These are phyloP conservation scores for Rhimphoctona megacephalus DNA, from an alignment of 2,888 invertebrate species.

Conservation along the genomic window DNA sequence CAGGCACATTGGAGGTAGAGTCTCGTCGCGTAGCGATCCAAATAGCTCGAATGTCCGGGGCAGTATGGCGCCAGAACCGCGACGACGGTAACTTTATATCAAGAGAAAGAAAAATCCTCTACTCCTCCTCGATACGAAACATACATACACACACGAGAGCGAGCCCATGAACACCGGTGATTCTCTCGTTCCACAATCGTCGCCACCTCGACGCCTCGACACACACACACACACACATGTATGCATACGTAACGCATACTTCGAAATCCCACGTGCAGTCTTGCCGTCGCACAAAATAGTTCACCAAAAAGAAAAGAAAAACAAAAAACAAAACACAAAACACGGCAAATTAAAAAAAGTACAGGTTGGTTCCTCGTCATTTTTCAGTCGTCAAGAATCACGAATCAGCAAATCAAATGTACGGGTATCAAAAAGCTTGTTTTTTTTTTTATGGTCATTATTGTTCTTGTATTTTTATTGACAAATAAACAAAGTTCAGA, in stretches of 20 bases:
- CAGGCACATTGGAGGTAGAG: constrained; percentile 39
- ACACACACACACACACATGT: background rate
- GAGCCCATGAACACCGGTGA: constrained; percentile 33
- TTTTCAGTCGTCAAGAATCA: background rate
- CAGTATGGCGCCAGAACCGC: constrained; percentile 76
- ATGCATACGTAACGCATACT: constrained; percentile 33
- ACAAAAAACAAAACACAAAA: background rate
- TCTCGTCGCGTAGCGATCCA: constrained; percentile 70
- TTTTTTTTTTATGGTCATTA: background rate
- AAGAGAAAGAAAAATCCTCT: constrained; percentile 58
- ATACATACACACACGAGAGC: constrained; percentile 26
- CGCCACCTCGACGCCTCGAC: constrained; percentile 57
- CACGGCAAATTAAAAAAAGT: background rate
- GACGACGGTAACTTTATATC: constrained; percentile 78
- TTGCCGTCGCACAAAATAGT: background rate
- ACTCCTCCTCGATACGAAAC: constrained; percentile 24
- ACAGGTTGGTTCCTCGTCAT: background rate
- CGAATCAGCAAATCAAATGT: background rate
- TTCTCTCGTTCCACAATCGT: constrained; percentile 52
- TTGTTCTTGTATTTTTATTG: background rate
- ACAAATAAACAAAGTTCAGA: too few species aligned
- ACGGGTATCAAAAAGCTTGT: background rate
- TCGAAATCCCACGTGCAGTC: constrained; percentile 29
- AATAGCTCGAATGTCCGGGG: constrained; percentile 75
- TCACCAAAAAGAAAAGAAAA: background rate